Conservation (phyloP, 2,888 invertebrate species). For the Agonopterix alstromeriana region DNA sequence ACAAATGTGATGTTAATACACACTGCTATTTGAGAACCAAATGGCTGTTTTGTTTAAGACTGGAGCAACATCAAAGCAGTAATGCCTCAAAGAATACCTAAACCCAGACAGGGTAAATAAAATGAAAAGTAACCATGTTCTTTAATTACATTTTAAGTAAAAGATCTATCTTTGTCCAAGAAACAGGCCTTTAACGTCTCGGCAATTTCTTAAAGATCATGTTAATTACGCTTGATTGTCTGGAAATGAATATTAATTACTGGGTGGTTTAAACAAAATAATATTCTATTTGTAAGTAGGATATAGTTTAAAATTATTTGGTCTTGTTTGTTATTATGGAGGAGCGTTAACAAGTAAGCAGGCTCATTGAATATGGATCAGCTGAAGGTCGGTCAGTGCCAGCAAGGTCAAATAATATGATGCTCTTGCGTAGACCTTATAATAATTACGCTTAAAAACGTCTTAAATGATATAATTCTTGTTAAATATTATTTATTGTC, state of each 20-base stretch:
- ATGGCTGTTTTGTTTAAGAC: too few relatives aligned
- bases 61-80: too few relatives aligned
- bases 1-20: too few relatives aligned
- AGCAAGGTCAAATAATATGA: conserved; percentile 45
- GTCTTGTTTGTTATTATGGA: conserved; percentile 16
- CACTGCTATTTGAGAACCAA: too few relatives aligned
- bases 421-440: conserved; percentile 5
- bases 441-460: not conserved
- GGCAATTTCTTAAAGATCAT: not conserved
- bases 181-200: too few relatives aligned
- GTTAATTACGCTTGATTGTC: not conserved
- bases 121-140: not conserved
- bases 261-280: not conserved
- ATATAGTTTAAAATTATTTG: conserved; percentile 1
- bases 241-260: not conserved
- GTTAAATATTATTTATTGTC: too few relatives aligned
- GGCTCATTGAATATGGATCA: conserved; percentile 56
- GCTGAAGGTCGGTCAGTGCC: conserved; percentile 55
- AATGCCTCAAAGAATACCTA: too few relatives aligned
- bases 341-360: conserved; percentile 13
- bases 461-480: too few relatives aligned
- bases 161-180: too few relatives aligned
- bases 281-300: not conserved
- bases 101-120: too few relatives aligned
- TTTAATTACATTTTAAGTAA: too few relatives aligned